phyloP scores from a whole-genome alignment of 2,888 invertebrate species.

The Macrophya alboannulata region DNA sequence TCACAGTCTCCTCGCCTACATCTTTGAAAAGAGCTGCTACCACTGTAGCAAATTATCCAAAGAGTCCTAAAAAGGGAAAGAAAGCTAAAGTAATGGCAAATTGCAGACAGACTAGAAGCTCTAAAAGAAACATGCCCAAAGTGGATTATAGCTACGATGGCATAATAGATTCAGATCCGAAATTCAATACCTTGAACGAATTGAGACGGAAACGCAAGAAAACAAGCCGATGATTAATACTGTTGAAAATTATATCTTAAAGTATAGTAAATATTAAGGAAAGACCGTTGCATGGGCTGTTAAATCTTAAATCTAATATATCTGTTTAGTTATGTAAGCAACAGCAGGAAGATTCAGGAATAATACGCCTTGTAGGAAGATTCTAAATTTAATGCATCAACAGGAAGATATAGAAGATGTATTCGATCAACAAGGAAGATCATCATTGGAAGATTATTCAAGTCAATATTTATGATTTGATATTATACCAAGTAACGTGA shows the following conservation, averaged over 20 bases:
- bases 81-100: conserved; percentile 43
- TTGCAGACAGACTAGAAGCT: conserved; percentile 73
- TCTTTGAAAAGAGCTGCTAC: conserved; percentile 62
- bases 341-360: conserved; percentile 30
- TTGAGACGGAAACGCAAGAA: conserved; percentile 73
- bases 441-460: conserved; percentile 27
- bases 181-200: conserved; percentile 74
- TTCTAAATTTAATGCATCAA: conserved; percentile 9
- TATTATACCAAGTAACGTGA: background rate
- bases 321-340: conserved; percentile 20
- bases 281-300: conserved; percentile 40
- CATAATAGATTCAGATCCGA: conserved; percentile 72
- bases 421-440: background rate
- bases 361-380: conserved; percentile 8
- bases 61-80: conserved; percentile 42
- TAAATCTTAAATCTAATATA: conserved; percentile 12
- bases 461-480: conserved; percentile 24
- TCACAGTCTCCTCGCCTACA: conserved; percentile 52
- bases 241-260: conserved; percentile 14
- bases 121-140: conserved; percentile 75
- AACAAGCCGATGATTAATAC: conserved; percentile 73
- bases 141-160: conserved; percentile 73
- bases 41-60: conserved; percentile 48
- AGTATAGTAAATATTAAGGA: conserved; percentile 6
- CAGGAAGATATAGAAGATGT: conserved; percentile 20